A percentile compares a stretch with the other conserved stretches of the same genome.
phyloP scores from a whole-genome alignment of 2,888 invertebrate species.

The Dioctria linearis region DNA sequence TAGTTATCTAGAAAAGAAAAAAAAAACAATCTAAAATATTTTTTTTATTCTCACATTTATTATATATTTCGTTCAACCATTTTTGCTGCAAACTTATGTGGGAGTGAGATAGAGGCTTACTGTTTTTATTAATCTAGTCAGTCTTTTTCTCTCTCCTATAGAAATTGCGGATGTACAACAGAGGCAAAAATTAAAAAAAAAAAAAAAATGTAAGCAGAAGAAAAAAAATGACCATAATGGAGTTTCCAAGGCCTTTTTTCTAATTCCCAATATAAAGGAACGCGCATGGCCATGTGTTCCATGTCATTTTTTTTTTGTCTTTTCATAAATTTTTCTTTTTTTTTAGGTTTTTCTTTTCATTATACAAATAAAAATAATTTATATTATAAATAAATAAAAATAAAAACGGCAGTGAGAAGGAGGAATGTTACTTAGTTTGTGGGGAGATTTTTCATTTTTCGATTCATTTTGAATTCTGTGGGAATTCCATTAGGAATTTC shows the following conservation, averaged over 20 bases:
- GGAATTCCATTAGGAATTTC: too few species aligned
- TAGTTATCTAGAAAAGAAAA: not conserved
- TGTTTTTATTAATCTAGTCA: constrained; percentile 66
- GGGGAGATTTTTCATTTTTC: not conserved
- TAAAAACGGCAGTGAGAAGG: constrained; percentile 29
- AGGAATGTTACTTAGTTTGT: constrained; percentile 42
- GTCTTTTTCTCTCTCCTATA: constrained; percentile 73
- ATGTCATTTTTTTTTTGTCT: not conserved
- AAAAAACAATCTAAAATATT: constrained; percentile 29
- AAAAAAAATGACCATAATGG: constrained; percentile 7
- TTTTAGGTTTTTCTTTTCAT: not conserved
- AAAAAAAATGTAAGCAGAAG: constrained; percentile 5
- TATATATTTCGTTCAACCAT: constrained; percentile 17
- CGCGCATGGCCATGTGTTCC: constrained; percentile 25
- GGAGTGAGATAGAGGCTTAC: constrained; percentile 72
- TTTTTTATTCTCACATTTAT: constrained; percentile 4
- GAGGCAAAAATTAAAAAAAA: constrained; percentile 10
- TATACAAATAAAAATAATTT: not conserved
- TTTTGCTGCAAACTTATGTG: constrained; percentile 70
- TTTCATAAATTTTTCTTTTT: not conserved
- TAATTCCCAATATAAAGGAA: constrained; percentile 20
- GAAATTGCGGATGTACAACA: constrained; percentile 71
- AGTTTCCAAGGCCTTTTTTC: constrained; percentile 38
- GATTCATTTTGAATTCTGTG: too few species aligned
- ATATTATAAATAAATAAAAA: not conserved